phyloP scores from a whole-genome alignment of 2,888 invertebrate species.

The Eupeodes latifasciatus region DNA sequence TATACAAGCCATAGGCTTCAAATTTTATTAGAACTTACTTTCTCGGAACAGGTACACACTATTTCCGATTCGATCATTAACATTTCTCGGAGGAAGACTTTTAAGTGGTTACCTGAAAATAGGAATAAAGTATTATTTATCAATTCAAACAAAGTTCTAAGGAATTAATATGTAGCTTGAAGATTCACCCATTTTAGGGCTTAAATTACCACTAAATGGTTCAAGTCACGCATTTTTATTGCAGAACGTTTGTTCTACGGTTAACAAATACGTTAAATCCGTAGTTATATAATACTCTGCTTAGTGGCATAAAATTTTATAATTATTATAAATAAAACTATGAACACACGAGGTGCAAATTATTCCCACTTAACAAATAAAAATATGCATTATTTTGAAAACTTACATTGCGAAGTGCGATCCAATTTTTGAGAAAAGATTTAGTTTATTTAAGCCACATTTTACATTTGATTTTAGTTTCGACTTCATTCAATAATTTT shows the following conservation, averaged over 20 bases:
- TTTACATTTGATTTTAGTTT: neutral
- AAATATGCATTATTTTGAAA: neutral
- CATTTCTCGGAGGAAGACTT: neutral
- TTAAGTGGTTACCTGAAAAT: constrained; percentile 15
- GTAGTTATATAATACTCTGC: constrained; percentile 68
- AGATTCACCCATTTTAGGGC: constrained; percentile 66
- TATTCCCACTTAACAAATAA: too few relatives aligned
- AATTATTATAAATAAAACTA: neutral
- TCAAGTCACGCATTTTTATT: constrained; percentile 70
- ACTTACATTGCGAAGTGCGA: neutral
- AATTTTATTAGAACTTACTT: neutral
- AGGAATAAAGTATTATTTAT: constrained; percentile 8
- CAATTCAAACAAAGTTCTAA: neutral
- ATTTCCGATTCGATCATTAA: neutral
- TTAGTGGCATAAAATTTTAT: neutral
- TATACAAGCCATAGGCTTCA: too few relatives aligned
- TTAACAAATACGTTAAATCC: constrained; percentile 45
- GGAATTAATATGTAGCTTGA: constrained; percentile 58
- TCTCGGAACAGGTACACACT: neutral
- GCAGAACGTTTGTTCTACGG: constrained; percentile 77
- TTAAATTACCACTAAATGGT: constrained; percentile 48
- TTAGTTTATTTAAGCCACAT: neutral
- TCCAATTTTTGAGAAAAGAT: neutral
- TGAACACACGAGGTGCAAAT: neutral
- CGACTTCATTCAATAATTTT: neutral